Evolutionary conservation across 2,113 vertebrate genomes (phyloP).

Genomic region (Poeciliopsis turrubarensis): DNA sequence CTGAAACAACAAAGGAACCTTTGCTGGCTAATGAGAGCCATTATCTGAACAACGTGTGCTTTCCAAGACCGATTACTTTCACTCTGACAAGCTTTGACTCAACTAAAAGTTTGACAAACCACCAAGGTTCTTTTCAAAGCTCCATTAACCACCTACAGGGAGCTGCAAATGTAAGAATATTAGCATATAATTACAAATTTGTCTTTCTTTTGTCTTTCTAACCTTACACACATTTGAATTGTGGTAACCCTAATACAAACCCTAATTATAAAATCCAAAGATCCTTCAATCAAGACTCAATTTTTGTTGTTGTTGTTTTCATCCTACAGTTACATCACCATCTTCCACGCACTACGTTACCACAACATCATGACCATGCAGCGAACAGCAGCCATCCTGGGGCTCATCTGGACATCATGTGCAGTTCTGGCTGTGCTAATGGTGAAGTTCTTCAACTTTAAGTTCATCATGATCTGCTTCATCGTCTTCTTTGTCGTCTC

Average conservation of each 20-base stretch:
- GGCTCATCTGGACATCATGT: constrained; percentile 85
- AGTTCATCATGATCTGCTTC: constrained; percentile 86
- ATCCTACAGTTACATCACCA: constrained; percentile 86
- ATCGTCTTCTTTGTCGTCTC: constrained; percentile 85
- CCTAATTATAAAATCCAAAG: too few relatives aligned
- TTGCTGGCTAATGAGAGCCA: not conserved
- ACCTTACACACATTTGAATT: too few relatives aligned
- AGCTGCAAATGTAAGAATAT: not conserved
- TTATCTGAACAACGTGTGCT: not conserved
- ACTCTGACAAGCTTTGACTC: not conserved
- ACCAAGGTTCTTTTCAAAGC: too few relatives aligned
- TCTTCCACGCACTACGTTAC: constrained; percentile 91
- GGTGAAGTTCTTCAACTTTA: constrained; percentile 83
- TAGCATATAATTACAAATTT: not conserved
- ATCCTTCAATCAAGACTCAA: not conserved
- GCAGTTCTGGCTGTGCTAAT: constrained; percentile 83
- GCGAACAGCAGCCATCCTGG: constrained; percentile 78
- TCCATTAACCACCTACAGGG: not conserved
- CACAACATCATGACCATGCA: constrained; percentile 90
- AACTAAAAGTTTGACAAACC: not conserved
- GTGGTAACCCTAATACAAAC: too few relatives aligned
- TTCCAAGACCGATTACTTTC: not conserved
- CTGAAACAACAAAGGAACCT: not conserved
- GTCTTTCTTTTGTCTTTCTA: not conserved
- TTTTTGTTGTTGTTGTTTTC: not conserved